phyloP scores from a whole-genome alignment of 2,888 invertebrate genomes.

The Chrysina gloriosa region DNA sequence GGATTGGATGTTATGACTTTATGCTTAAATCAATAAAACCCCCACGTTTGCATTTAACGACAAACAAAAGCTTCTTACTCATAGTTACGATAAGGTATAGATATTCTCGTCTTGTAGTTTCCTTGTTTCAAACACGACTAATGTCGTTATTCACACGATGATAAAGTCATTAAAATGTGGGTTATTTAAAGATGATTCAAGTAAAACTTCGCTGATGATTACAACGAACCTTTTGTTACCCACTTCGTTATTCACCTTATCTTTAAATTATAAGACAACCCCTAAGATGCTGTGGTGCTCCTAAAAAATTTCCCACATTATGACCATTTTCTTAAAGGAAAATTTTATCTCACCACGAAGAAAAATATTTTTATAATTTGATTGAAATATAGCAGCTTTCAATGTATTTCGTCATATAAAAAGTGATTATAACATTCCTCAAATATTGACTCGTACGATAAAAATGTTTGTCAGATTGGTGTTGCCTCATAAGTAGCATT shows the following conservation, averaged over 20 bases:
- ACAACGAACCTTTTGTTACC: too few species aligned
- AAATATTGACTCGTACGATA: constrained; percentile 20
- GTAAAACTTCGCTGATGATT: not conserved
- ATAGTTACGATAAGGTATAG: not conserved
- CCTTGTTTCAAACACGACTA: not conserved
- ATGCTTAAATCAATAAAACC: not conserved
- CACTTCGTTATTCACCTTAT: too few species aligned
- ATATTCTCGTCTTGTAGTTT: not conserved
- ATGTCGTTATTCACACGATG: not conserved
- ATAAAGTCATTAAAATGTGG: not conserved
- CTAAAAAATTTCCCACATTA: too few species aligned
- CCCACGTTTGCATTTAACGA: not conserved
- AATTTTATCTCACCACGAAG: not conserved
- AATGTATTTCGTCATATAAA: not conserved
- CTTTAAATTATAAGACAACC: too few species aligned
- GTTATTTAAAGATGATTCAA: not conserved
- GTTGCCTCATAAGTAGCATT: not conserved
- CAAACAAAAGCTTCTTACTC: not conserved
- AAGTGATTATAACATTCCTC: constrained; percentile 2
- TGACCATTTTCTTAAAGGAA: too few species aligned
- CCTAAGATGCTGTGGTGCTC: too few species aligned
- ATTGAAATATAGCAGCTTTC: not conserved
- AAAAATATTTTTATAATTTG: constrained; percentile 7
- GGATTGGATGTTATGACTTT: not conserved
- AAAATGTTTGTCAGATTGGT: constrained; percentile 1